These are phyloP conservation scores for Cataglyphis rosenhaueri DNA, from an alignment of 2,888 invertebrate genomes.

Conservation along the genomic window DNA sequence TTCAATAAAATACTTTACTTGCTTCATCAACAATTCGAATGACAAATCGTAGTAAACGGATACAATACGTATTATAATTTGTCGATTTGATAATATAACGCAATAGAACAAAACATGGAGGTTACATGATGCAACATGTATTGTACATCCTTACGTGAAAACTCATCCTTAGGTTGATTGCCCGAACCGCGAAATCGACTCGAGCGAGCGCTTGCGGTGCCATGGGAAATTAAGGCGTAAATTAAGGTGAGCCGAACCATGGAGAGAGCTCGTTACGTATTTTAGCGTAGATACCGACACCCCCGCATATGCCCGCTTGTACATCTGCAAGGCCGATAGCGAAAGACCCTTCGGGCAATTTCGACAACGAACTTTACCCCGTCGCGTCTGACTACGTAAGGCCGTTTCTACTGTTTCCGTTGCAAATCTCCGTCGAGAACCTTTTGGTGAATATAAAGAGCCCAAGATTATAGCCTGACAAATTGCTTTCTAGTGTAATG, in stretches of 20 bases:
- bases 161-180: conserved; percentile 48
- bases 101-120: conserved; percentile 2
- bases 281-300: conserved; percentile 36
- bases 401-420: conserved; percentile 7
- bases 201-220: conserved; percentile 32
- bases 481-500: not conserved
- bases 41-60: not conserved
- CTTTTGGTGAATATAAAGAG: not conserved
- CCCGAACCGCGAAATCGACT: conserved; percentile 17
- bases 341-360: conserved; percentile 38
- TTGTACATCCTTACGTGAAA: conserved; percentile 4
- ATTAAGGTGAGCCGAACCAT: conserved; percentile 47
- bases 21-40: not conserved
- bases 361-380: conserved; percentile 22
- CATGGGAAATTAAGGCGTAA: conserved; percentile 54
- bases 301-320: not conserved
- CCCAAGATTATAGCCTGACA: not conserved
- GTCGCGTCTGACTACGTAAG: conserved; percentile 15
- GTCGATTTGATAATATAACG: not conserved
- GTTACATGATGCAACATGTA: not conserved
- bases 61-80: not conserved
- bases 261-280: conserved; percentile 40
- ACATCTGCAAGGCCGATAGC: conserved; percentile 3
- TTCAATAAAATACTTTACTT: not conserved
- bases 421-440: conserved; percentile 5